These are phyloP conservation scores for Lochmaea capreae DNA, from an alignment of 2,888 invertebrate species.

Conservation along the genomic window DNA sequence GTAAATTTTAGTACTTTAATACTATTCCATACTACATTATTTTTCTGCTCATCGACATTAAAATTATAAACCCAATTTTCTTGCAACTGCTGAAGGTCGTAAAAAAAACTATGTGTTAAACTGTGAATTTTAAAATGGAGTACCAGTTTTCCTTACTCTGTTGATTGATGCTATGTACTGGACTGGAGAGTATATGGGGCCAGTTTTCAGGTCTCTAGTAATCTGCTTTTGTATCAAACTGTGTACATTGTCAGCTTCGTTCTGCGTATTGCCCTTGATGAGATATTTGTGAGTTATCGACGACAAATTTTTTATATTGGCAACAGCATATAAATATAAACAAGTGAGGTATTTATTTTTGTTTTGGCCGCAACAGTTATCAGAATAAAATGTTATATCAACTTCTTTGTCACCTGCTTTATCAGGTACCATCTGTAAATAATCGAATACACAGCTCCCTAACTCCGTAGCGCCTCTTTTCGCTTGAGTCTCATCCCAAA, in stretches of 20 bases:
- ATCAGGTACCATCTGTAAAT: background rate
- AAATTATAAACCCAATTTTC: conserved; percentile 4
- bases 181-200: background rate
- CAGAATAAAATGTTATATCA: conserved; percentile 17
- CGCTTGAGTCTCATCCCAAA: conserved; percentile 8
- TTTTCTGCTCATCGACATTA: conserved; percentile 5
- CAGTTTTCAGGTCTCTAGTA: background rate
- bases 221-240: conserved; percentile 16
- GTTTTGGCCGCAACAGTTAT: conserved; percentile 23
- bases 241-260: conserved; percentile 16
- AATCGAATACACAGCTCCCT: conserved; percentile 11
- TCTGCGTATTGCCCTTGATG: conserved; percentile 14
- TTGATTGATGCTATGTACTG: conserved; percentile 5
- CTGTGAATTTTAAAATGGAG: conserved; percentile 3
- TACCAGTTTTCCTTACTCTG: conserved; percentile 5
- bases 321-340: conserved; percentile 12
- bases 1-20: background rate
- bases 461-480: conserved; percentile 12
- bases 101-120: background rate
- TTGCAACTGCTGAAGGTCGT: background rate
- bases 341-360: conserved; percentile 16
- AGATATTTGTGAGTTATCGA: conserved; percentile 12
- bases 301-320: background rate
- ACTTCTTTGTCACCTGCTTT: background rate
- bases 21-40: conserved; percentile 1